A percentile compares a stretch with the other conserved stretches of the same genome.
Conservation (phyloP, 2,113 vertebrate species). For the Rhea americana region DNA sequence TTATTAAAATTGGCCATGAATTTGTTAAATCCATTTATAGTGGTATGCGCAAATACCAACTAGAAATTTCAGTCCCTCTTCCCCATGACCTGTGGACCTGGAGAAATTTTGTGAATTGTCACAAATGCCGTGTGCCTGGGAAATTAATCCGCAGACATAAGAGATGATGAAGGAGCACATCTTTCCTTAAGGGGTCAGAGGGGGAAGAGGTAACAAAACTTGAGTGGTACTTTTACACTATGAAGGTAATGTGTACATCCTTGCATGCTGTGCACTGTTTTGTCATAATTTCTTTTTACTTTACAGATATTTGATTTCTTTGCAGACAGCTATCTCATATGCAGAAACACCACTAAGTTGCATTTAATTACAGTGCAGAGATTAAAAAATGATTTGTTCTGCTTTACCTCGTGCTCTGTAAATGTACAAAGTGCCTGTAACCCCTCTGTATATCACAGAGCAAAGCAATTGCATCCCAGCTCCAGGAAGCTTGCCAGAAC, state of each 20-base stretch:
- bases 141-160: neutral
- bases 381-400: constrained; percentile 53
- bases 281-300: neutral
- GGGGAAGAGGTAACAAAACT: neutral
- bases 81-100: neutral
- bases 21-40: neutral
- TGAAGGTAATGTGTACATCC: neutral
- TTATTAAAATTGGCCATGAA: neutral
- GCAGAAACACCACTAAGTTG: constrained; percentile 9
- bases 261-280: neutral
- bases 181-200: neutral
- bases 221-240: neutral
- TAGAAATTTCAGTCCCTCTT: neutral
- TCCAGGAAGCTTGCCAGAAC: constrained; percentile 62
- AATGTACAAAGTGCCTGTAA: constrained; percentile 56
- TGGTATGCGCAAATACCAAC: neutral
- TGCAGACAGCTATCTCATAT: neutral
- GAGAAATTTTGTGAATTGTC: neutral
- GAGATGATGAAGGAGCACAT: neutral
- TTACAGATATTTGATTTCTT: neutral
- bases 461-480: constrained; percentile 46
- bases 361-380: constrained; percentile 30
- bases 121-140: neutral
- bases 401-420: constrained; percentile 22
- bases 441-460: constrained; percentile 1